Base-by-base conservation (phyloP, 30 jellyfish, hydroid and myxozoan genomes). In the Chironex yamaguchii region DNA sequence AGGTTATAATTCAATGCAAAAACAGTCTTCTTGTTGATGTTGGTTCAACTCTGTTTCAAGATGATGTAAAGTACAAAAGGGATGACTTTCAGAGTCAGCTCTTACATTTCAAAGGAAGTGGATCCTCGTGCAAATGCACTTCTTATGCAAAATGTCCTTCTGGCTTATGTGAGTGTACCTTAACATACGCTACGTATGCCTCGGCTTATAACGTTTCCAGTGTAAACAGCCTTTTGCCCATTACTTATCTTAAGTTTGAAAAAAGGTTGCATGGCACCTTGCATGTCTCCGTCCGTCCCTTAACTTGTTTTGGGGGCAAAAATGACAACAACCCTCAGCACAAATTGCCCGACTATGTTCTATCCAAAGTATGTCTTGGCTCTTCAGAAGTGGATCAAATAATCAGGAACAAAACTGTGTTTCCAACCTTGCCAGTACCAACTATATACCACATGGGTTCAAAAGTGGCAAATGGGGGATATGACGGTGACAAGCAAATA, bases 261-360 rank as follows among this genome's bases (percentile, higher is more conserved):
- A 84, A 87, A 4, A 88, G 87, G 20, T 78, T 36, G 23, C 84
- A 82, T 2, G 97, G 91, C 20, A 25, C 29, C 23, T 92, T 79
- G 1, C 63, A 62, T 66, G 54, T 92, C 54, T 73, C 95, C 3
- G 83, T 92, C 0, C 97, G 98, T 13, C 97, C 98, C 0, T 66
- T 92, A 52, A 97, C 86, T 50, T 92, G 98, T 31, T 87, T 79
- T 76, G 98, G 98, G 30, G 17, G 87, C 12, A 73, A 35, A 6
- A 80, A 77, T 4, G 25, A n/a, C 20, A 71, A 52, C 52, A 34
- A 85, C 33, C 87, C 3, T 28, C 67, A 76, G 0, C 85, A 36
- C 31, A 67, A 76, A 49, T 79, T 75, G 30, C 97, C 96, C 0
- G 54, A 27, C 32, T 70, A 91, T 23, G 36, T 78, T 14, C 49